Conservation (phyloP, 2,888 invertebrate species). For the Druceiella hillmani region DNA sequence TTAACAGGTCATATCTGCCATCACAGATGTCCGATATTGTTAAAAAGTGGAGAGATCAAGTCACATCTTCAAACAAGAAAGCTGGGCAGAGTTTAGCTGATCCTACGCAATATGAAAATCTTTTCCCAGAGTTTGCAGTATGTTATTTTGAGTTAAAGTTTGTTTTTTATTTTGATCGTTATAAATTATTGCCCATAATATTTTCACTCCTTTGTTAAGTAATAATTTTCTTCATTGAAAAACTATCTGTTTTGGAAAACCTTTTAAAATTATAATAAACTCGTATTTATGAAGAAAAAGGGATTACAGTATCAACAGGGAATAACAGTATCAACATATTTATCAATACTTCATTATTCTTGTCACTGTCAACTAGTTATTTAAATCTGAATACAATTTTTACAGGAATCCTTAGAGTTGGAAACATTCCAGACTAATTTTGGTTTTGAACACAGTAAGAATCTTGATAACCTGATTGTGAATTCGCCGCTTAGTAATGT, state of each 20-base stretch:
- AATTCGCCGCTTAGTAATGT: conserved; percentile 31
- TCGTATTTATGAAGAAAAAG: too few species aligned
- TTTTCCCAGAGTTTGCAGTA: conserved; percentile 71
- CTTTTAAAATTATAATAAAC: too few species aligned
- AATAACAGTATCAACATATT: background rate
- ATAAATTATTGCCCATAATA: background rate
- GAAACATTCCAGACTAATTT: conserved; percentile 33
- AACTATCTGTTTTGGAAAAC: too few species aligned
- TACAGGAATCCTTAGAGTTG: conserved; percentile 35
- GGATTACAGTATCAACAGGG: too few species aligned
- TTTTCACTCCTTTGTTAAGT: too few species aligned
- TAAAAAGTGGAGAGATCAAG: conserved; percentile 78
- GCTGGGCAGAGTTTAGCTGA: conserved; percentile 93
- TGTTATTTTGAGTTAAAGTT: conserved; percentile 15
- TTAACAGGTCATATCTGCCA: conserved; percentile 82
- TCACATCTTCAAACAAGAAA: conserved; percentile 78
- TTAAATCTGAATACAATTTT: conserved; percentile 6
- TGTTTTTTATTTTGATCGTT: conserved; percentile 5
- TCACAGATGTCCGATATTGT: conserved; percentile 86
- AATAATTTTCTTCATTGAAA: too few species aligned
- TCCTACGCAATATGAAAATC: conserved; percentile 92
- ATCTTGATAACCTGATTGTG: conserved; percentile 25
- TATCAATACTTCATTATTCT: background rate
- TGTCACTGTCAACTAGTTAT: conserved; percentile 2
- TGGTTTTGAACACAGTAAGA: conserved; percentile 28